phyloP scores from a whole-genome alignment of 2,797 vertebrate genomes.

The Myotis daubentonii region DNA sequence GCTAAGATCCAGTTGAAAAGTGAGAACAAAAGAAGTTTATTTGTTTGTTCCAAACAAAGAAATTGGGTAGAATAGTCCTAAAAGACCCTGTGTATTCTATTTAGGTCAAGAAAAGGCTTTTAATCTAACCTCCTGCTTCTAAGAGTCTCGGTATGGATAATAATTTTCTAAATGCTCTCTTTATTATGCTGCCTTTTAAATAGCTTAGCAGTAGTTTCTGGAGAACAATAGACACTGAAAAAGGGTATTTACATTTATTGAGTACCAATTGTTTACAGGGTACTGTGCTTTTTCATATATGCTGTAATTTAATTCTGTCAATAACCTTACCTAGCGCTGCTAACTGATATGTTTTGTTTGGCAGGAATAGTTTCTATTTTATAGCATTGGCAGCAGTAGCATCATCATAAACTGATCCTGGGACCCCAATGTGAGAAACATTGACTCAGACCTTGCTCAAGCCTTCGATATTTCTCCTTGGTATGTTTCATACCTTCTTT shows the following conservation, averaged over 20 bases:
- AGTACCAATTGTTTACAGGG: background rate
- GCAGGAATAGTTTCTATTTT: background rate
- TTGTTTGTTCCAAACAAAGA: slow-evolving; percentile 70
- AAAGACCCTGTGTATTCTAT: slow-evolving; percentile 23
- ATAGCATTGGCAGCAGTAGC: background rate
- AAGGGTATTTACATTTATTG: background rate
- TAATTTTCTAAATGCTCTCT: background rate
- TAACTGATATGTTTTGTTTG: background rate
- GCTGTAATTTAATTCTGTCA: background rate
- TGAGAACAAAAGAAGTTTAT: slow-evolving; percentile 68
- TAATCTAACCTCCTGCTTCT: background rate
- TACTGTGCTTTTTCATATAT: background rate
- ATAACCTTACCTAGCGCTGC: background rate
- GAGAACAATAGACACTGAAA: background rate
- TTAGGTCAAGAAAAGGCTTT: slow-evolving; percentile 26
- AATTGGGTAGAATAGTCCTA: background rate
- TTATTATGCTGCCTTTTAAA: background rate
- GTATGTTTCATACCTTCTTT: background rate
- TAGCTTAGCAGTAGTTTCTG: background rate
- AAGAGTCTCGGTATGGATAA: background rate
- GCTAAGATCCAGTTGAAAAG: slow-evolving; percentile 47
- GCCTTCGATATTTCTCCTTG: background rate
- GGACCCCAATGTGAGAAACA: background rate
- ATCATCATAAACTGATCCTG: background rate
- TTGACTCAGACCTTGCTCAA: background rate